Conservation (phyloP, 2,113 vertebrate genomes). For the Hippocampus mohnikei region DNA sequence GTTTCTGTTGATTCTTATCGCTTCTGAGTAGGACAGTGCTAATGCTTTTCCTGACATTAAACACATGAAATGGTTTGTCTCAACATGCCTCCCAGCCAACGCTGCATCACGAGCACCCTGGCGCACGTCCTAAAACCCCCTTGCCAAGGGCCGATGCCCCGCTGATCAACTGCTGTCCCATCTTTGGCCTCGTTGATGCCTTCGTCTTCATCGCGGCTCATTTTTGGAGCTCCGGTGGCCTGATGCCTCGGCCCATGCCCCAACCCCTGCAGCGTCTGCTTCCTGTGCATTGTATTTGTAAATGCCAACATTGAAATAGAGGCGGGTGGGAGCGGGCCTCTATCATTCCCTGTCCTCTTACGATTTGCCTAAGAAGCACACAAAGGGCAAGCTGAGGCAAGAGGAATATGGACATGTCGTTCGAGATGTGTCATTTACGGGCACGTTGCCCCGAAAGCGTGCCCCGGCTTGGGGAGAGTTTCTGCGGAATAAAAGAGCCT, state of each 20-base stretch:
- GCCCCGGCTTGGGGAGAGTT: constrained; percentile 25
- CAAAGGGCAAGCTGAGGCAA: constrained; percentile 50
- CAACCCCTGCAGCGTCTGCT: constrained; percentile 22
- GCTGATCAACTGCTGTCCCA: neutral
- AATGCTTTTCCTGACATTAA: neutral
- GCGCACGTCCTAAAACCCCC: constrained; percentile 8
- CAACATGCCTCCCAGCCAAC: constrained; percentile 12
- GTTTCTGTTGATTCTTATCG: neutral
- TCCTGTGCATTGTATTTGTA: constrained; percentile 43
- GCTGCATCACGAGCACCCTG: constrained; percentile 10
- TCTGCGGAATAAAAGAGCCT: constrained; percentile 15
- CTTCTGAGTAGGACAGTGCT: neutral
- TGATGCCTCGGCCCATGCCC: constrained; percentile 34
- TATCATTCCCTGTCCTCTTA: constrained; percentile 18
- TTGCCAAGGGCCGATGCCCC: neutral
- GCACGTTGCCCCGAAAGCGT: constrained; percentile 39
- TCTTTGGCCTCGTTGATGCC: constrained; percentile 5
- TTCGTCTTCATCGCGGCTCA: constrained; percentile 21
- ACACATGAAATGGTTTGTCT: neutral
- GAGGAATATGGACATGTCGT: constrained; percentile 44
- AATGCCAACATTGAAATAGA: constrained; percentile 48
- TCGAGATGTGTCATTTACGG: constrained; percentile 54
- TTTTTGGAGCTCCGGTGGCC: constrained; percentile 33
- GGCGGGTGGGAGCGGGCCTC: constrained; percentile 23
- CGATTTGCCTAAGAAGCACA: constrained; percentile 30